Evolutionary conservation across 2,888 invertebrate species (phyloP).

Genomic region (Andrena praecox): DNA sequence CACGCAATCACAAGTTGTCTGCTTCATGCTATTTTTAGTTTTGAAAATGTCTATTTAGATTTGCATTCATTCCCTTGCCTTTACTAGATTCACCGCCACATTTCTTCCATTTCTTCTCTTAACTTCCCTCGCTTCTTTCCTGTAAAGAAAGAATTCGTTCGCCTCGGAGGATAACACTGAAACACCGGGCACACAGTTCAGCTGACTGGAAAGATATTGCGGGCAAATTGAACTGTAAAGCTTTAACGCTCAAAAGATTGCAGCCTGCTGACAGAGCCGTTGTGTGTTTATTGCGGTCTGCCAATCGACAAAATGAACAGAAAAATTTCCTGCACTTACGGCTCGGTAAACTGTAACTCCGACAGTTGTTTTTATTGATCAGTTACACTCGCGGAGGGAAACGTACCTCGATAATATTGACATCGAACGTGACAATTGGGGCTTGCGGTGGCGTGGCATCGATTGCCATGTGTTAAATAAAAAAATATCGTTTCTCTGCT

Average conservation of each 20-base stretch:
- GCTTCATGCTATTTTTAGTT: background rate
- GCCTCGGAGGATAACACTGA: background rate
- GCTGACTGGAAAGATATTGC: background rate
- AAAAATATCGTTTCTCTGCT: background rate
- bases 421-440: background rate
- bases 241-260: background rate
- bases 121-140: background rate
- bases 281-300: background rate
- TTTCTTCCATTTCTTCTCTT: background rate
- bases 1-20: background rate
- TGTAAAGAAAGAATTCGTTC: background rate
- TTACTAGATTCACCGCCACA: background rate
- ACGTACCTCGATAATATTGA: slow-evolving; percentile 8
- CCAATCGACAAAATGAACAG: background rate
- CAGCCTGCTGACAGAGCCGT: background rate
- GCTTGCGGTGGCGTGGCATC: background rate
- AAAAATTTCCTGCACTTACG: background rate
- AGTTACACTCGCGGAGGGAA: background rate
- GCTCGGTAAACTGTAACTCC: background rate
- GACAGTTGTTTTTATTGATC: background rate
- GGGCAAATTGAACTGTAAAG: background rate
- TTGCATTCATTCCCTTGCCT: background rate
- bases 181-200: background rate
- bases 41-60: background rate
- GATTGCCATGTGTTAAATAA: background rate